Evolutionary conservation across 2,797 vertebrate genomes (phyloP).

Genomic region (Lithobates sylvaticus): DNA sequence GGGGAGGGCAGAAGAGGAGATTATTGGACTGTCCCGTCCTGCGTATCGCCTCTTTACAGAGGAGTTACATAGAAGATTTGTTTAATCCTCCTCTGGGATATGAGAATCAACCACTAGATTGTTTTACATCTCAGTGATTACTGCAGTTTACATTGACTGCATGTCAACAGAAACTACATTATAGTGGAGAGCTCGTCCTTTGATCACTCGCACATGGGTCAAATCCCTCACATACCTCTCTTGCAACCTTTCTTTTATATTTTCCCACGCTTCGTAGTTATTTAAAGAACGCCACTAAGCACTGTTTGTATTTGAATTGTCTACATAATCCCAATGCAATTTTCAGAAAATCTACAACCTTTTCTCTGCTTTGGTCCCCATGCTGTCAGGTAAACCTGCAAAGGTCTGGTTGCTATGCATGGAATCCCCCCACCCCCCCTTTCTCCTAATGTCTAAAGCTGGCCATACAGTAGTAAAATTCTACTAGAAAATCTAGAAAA

Average conservation of each 20-base stretch:
- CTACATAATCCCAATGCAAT: not conserved
- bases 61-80: not conserved
- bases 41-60: not conserved
- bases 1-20: not conserved
- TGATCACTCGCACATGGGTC: not conserved
- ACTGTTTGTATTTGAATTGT: not conserved
- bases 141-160: not conserved
- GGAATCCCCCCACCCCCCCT: too few relatives aligned
- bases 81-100: conserved; percentile 14
- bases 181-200: not conserved
- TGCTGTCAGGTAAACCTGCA: not conserved
- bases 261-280: not conserved
- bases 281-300: not conserved
- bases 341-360: not conserved
- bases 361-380: not conserved
- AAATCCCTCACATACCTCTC: not conserved
- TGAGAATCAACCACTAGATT: conserved; percentile 6
- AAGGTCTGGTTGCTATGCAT: not conserved
- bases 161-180: not conserved
- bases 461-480: too few relatives aligned
- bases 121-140: not conserved
- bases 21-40: not conserved
- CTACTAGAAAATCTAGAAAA: too few relatives aligned
- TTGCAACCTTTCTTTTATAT: not conserved
- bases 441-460: not conserved